Percentiles rank a stretch among this genome's conserved stretches.
phyloP scores from a whole-genome alignment of 1,140 invertebrate species.

The Atopsyche davidsoni region DNA sequence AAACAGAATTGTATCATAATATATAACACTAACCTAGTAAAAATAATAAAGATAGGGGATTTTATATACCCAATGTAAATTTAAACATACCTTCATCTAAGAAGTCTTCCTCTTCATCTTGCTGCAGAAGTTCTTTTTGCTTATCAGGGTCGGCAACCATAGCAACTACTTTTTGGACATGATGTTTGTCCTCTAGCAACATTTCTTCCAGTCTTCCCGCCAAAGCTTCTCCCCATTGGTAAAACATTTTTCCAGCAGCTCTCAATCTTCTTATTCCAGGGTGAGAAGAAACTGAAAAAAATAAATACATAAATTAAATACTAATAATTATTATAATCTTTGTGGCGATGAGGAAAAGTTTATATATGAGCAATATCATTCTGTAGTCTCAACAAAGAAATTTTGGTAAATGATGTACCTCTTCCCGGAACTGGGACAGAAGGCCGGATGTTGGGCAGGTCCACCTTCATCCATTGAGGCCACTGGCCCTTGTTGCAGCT shows the following conservation, averaged over 20 bases:
- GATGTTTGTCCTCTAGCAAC: constrained; percentile 66
- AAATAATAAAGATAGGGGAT: no score
- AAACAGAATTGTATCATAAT: no score
- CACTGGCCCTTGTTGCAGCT: constrained; percentile 96
- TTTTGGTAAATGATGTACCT: constrained; percentile 13
- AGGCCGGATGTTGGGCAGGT: constrained; percentile 70
- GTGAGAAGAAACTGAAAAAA: constrained; percentile 39
- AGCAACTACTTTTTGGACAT: constrained; percentile 60
- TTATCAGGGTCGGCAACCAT: constrained; percentile 75
- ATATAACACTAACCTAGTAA: no score
- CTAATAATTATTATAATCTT: constrained; percentile 1
- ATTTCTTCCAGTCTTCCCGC: constrained; percentile 83
- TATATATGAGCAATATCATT: no score
- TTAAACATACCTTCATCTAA: constrained; percentile 86
- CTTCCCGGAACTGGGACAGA: constrained; percentile 53
- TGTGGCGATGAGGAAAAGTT: no score
- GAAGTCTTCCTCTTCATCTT: constrained; percentile 98
- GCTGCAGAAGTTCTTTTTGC: constrained; percentile 75
- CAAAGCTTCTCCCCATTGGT: constrained; percentile 89
- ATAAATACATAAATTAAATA: constrained; percentile 6
- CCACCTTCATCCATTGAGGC: constrained; percentile 91
- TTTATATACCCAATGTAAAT: no score
- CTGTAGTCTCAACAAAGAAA: no score
- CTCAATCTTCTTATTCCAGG: constrained; percentile 58
- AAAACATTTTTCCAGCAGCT: constrained; percentile 92